A percentile compares a stretch with the other conserved stretches of the same genome.
These are phyloP conservation scores for Drosophila prosaltans DNA, from an alignment of 1,140 invertebrate species.

Conservation along the genomic window DNA sequence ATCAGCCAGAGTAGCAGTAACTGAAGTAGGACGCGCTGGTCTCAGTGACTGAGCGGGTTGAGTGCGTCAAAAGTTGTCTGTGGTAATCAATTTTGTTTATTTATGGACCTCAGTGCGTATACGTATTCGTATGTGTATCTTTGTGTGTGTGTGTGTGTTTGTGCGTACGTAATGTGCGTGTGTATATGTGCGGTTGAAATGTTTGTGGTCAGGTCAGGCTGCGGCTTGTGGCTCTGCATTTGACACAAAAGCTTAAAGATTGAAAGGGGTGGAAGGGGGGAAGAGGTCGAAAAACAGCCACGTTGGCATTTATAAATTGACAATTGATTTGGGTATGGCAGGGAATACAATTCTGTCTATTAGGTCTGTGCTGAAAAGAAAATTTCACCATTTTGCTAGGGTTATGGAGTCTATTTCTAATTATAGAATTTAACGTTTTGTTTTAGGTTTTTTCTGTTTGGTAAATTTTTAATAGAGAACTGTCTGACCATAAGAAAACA, in stretches of 20 bases:
- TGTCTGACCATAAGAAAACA: too few species aligned
- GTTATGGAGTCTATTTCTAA: neutral
- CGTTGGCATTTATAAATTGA: constrained; percentile 27
- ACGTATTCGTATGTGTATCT: neutral
- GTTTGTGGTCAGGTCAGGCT: constrained; percentile 50
- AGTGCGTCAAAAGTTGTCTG: constrained; percentile 74
- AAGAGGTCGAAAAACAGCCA: neutral
- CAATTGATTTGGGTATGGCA: constrained; percentile 18
- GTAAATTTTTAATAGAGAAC: too few species aligned
- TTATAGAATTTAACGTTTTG: too few species aligned
- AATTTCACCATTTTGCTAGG: constrained; percentile 21
- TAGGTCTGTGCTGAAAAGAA: constrained; percentile 18
- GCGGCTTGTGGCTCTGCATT: constrained; percentile 50
- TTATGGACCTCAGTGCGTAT: constrained; percentile 54
- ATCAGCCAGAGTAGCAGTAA: neutral
- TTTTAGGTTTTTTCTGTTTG: too few species aligned
- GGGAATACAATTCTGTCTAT: neutral
- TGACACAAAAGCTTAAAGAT: constrained; percentile 63
- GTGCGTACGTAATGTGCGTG: neutral
- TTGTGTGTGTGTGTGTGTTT: constrained; percentile 19
- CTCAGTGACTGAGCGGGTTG: constrained; percentile 46
- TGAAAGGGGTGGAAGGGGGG: constrained; percentile 40
- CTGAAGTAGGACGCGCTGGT: neutral
- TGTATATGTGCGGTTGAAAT: constrained; percentile 40
- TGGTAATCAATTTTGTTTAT: constrained; percentile 80